phyloP scores from a whole-genome alignment of 1,140 invertebrate genomes.

The Papilio dardanus region DNA sequence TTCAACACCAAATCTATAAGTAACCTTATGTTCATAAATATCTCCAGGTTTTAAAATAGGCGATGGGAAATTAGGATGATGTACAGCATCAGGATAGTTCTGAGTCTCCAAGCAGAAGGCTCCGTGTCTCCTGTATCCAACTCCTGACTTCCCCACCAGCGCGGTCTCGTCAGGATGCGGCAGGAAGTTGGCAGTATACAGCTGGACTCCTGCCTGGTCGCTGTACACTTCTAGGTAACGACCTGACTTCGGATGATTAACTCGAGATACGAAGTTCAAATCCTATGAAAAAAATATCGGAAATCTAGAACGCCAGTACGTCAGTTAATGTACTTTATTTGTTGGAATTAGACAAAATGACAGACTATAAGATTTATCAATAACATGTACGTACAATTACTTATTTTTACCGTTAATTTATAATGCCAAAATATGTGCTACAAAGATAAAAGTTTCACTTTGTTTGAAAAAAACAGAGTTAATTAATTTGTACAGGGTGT shows the following conservation, averaged over 20 bases:
- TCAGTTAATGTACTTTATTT: too few species aligned
- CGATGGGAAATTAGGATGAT: conserved; percentile 90
- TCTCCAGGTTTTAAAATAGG: conserved; percentile 89
- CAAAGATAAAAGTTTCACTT: too few species aligned
- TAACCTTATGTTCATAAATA: conserved; percentile 85
- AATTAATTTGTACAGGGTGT: too few species aligned
- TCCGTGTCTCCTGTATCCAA: conserved; percentile 88
- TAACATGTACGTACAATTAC: too few species aligned
- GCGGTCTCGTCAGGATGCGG: conserved; percentile 81
- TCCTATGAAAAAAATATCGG: conserved; percentile 42
- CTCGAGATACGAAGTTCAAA: conserved; percentile 77
- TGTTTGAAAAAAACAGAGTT: too few species aligned
- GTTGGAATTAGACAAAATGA: too few species aligned
- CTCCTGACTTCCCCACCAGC: conserved; percentile 87
- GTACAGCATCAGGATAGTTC: conserved; percentile 95
- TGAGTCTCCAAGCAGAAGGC: conserved; percentile 96
- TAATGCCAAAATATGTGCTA: too few species aligned
- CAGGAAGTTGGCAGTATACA: conserved; percentile 93
- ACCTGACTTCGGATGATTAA: conserved; percentile 87
- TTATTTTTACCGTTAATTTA: too few species aligned
- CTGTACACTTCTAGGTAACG: conserved; percentile 89
- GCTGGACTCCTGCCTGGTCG: conserved; percentile 94
- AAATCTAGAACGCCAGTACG: too few species aligned
- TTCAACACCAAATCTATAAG: conserved; percentile 82
- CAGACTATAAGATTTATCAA: too few species aligned